Percentiles rank a stretch among this genome's conserved stretches.
These are phyloP conservation scores for Pammene aurita DNA, from an alignment of 2,888 invertebrate genomes.

Conservation along the genomic window DNA sequence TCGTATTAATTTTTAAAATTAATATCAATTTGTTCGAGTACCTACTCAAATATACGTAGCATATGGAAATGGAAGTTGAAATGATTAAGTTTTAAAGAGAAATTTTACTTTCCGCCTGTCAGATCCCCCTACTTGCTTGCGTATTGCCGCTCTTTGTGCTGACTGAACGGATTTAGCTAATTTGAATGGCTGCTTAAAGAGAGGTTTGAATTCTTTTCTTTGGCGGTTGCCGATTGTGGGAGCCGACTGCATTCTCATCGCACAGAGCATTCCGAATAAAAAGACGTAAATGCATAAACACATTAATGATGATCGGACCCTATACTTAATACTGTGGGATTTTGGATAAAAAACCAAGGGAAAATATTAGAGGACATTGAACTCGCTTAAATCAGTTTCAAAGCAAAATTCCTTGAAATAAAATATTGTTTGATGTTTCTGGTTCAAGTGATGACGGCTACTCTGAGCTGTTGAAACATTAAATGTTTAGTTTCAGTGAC, in stretches of 20 bases:
- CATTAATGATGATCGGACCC: neutral
- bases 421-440: neutral
- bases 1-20: too few relatives aligned
- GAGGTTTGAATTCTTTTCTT: slow-evolving; percentile 79
- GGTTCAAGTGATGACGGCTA: neutral
- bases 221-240: slow-evolving; percentile 73
- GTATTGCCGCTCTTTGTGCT: slow-evolving; percentile 79
- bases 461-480: slow-evolving; percentile 12
- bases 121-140: slow-evolving; percentile 65
- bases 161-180: slow-evolving; percentile 79
- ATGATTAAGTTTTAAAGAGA: slow-evolving; percentile 1
- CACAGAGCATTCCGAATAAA: slow-evolving; percentile 56
- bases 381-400: slow-evolving; percentile 6
- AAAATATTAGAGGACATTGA: slow-evolving; percentile 7
- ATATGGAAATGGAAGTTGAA: neutral
- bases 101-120: slow-evolving; percentile 38
- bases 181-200: slow-evolving; percentile 80
- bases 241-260: slow-evolving; percentile 73
- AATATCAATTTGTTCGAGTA: too few relatives aligned
- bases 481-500: slow-evolving; percentile 11
- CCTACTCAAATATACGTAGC: neutral
- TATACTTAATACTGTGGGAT: neutral
- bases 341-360: slow-evolving; percentile 11
- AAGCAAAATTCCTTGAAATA: neutral
- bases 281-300: neutral